Evolutionary conservation across 1,140 invertebrate genomes (phyloP).

Genomic region (Cydia splendana): DNA sequence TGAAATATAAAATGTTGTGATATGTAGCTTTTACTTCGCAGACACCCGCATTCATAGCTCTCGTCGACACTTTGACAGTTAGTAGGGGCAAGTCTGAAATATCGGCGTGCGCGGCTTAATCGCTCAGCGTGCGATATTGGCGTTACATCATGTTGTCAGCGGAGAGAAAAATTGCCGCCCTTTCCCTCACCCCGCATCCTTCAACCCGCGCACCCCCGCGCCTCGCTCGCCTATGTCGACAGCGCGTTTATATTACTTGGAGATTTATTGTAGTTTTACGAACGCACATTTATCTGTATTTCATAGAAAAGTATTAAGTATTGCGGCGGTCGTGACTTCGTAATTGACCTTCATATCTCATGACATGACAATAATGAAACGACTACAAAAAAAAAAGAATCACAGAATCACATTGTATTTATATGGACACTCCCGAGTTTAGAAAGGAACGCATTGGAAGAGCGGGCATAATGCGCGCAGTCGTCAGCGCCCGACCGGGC

Average conservation of each 20-base stretch:
- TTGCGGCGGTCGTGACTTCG: conserved; percentile 2
- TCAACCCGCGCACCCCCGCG: conserved; percentile 44
- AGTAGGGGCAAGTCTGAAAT: conserved; percentile 77
- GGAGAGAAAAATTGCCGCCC: conserved; percentile 77
- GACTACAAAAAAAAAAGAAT: neutral
- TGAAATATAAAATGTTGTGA: conserved; percentile 38
- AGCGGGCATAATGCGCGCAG: conserved; percentile 39
- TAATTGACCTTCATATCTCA: conserved; percentile 26
- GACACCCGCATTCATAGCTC: conserved; percentile 49
- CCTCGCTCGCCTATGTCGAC: conserved; percentile 60
- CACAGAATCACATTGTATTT: conserved; percentile 14
- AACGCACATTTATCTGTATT: conserved; percentile 67
- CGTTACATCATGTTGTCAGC: conserved; percentile 79
- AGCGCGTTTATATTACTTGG: conserved; percentile 74
- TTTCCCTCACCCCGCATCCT: conserved; percentile 46
- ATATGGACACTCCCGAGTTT: conserved; percentile 34
- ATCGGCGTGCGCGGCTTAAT: conserved; percentile 78
- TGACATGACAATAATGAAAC: neutral
- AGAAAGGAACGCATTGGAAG: conserved; percentile 47
- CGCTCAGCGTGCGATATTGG: conserved; percentile 78
- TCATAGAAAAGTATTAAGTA: conserved; percentile 42
- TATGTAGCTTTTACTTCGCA: conserved; percentile 33
- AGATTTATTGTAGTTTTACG: conserved; percentile 76
- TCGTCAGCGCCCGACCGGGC: conserved; percentile 53
- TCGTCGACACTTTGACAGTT: conserved; percentile 74